Conservation (phyloP, 2,113 vertebrate species). For the Psephotus haematonotus region DNA sequence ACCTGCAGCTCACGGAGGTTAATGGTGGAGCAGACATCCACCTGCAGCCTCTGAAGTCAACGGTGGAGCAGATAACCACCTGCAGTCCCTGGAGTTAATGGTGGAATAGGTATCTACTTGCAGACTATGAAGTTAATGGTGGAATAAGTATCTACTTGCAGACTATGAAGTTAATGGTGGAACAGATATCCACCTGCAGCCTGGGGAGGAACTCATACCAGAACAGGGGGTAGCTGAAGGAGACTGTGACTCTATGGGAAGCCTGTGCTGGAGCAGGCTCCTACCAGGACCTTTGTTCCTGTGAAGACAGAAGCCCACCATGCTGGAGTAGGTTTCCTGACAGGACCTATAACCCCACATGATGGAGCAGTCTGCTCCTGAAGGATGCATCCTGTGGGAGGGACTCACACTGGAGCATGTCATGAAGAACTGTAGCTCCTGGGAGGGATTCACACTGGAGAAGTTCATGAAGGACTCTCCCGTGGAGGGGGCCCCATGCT, state of each 20-base stretch:
- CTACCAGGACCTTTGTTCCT: background rate
- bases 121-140: background rate
- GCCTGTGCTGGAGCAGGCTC: background rate
- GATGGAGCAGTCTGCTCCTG: background rate
- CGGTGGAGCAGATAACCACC: background rate
- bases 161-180: background rate
- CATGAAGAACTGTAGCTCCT: no score
- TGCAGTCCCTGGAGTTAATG: background rate
- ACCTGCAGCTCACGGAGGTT: no score
- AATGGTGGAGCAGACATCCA: background rate
- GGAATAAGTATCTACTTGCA: background rate
- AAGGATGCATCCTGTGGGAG: background rate
- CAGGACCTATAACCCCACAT: background rate
- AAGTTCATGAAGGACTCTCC: background rate
- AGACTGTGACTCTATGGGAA: background rate
- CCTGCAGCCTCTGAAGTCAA: background rate
- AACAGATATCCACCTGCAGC: background rate
- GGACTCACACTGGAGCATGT: background rate
- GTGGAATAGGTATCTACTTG: background rate
- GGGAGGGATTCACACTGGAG: background rate
- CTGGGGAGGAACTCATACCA: fast-evolving
- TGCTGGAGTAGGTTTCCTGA: background rate
- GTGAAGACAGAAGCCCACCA: background rate
- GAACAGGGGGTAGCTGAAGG: background rate
- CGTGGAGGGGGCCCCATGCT: no score